Evolutionary conservation across 2,797 vertebrate species (phyloP).

Genomic region (Cetoscarus ocellatus): DNA sequence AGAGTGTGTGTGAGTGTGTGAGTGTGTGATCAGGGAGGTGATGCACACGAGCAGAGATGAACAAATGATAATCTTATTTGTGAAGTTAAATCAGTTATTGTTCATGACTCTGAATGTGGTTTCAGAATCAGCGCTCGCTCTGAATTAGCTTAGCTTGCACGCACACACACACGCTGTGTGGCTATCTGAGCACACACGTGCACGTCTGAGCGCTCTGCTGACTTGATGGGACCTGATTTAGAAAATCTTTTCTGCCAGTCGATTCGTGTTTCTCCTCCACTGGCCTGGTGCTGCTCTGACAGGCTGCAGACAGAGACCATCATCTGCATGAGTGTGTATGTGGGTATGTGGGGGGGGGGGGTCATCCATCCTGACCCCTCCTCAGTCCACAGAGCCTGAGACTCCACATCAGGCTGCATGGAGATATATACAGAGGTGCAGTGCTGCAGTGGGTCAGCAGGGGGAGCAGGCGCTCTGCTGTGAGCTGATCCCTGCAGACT

Average conservation of each 20-base stretch:
- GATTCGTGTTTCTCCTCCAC: constrained; percentile 66
- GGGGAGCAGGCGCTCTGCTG: no score
- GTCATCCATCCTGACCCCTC: no score
- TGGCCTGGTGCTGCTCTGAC: constrained; percentile 53
- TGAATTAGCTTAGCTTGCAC: constrained; percentile 5
- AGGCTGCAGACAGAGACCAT: constrained; percentile 24
- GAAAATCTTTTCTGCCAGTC: constrained; percentile 68
- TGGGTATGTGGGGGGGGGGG: constrained; percentile 5
- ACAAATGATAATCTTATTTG: constrained; percentile 44
- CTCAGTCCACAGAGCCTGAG: no score
- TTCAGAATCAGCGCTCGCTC: constrained; percentile 24
- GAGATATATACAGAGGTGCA: no score
- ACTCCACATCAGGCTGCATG: no score
- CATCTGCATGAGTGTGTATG: constrained; percentile 3
- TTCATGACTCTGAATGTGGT: constrained; percentile 56
- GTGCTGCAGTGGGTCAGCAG: no score
- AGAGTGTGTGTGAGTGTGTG: neutral
- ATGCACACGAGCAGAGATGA: constrained; percentile 11
- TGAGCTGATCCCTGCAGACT: no score
- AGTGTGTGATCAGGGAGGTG: neutral
- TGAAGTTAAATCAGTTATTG: constrained; percentile 60
- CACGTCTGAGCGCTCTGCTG: constrained; percentile 42
- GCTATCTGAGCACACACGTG: constrained; percentile 50
- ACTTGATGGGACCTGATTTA: constrained; percentile 67
- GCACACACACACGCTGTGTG: neutral